Percentiles rank a stretch among this genome's conserved stretches.
Evolutionary conservation across 2,888 invertebrate genomes (phyloP).

Genomic region (Polia nebulosa): DNA sequence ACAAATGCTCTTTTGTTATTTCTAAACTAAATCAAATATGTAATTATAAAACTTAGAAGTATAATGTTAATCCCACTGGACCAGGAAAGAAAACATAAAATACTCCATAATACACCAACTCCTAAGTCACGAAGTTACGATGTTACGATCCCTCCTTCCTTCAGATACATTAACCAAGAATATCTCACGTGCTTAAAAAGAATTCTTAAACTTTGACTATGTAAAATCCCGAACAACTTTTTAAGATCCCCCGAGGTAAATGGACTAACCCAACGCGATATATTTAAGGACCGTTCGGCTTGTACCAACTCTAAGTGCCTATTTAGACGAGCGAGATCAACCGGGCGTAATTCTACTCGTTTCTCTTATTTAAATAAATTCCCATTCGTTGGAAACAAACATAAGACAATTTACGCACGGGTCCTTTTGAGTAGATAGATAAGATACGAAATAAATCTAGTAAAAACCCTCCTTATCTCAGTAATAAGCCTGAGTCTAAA

Average conservation of each 20-base stretch:
- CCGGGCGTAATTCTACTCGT: constrained; percentile 53
- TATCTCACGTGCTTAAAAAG: constrained; percentile 55
- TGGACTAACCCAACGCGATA: constrained; percentile 47
- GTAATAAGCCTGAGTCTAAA: constrained; percentile 22
- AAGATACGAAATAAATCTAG: constrained; percentile 46
- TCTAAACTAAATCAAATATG: not conserved
- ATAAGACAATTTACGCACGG: constrained; percentile 40
- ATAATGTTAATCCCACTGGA: not conserved
- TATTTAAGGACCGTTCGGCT: constrained; percentile 57
- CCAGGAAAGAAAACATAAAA: constrained; percentile 18
- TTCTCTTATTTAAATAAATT: constrained; percentile 56
- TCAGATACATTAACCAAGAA: constrained; percentile 49
- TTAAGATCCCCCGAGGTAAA: constrained; percentile 52
- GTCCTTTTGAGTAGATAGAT: constrained; percentile 33
- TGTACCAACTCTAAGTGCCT: constrained; percentile 58
- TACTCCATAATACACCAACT: constrained; percentile 24
- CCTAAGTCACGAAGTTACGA: constrained; percentile 42
- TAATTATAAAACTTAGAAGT: not conserved
- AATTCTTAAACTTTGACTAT: constrained; percentile 58
- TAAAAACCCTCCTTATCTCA: constrained; percentile 21
- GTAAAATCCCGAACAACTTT: constrained; percentile 54
- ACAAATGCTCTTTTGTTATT: not conserved
- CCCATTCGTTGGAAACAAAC: constrained; percentile 53
- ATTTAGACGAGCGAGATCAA: constrained; percentile 53
- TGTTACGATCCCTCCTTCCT: constrained; percentile 32